Percentiles rank a stretch among this genome's conserved stretches.
phyloP scores from a whole-genome alignment of 2,888 invertebrate species.

The Mythimna lalbum region DNA sequence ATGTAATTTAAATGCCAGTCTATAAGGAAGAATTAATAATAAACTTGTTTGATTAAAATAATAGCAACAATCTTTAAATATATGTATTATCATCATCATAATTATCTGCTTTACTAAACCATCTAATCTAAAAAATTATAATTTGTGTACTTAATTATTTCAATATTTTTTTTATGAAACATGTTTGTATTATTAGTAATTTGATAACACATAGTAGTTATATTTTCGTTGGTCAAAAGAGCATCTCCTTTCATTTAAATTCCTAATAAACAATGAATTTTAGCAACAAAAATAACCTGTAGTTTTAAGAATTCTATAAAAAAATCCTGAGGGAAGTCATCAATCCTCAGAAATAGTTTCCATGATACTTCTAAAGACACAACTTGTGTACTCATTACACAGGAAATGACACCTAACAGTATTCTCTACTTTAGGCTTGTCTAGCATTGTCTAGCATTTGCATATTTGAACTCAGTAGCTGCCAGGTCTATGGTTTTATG shows the following conservation, averaged over 20 bases:
- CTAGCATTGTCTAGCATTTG: constrained; percentile 6
- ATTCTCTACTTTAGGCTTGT: constrained; percentile 2
- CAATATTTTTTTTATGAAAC: background rate
- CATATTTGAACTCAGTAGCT: background rate
- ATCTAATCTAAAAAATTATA: constrained; percentile 22
- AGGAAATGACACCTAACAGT: constrained; percentile 22
- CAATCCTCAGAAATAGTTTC: background rate
- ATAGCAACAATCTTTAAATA: constrained; percentile 8
- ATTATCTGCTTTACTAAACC: constrained; percentile 29
- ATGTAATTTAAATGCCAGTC: background rate
- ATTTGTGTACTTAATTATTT: background rate
- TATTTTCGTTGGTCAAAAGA: background rate
- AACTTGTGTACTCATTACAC: constrained; percentile 1
- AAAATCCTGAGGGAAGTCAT: background rate
- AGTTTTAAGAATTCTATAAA: background rate
- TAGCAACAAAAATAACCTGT: background rate
- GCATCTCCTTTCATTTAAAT: background rate
- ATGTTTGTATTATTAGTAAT: background rate
- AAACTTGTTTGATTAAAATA: constrained; percentile 7
- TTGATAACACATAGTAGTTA: constrained; percentile 22
- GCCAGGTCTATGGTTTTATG: background rate
- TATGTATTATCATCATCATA: constrained; percentile 5
- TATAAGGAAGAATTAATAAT: constrained; percentile 1
- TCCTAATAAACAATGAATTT: background rate
- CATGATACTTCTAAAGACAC: background rate